A percentile compares a stretch with the other conserved stretches of the same genome.
These are phyloP conservation scores for Paracanthobrama guichenoti DNA, from an alignment of 2,113 vertebrate genomes.

Conservation along the genomic window DNA sequence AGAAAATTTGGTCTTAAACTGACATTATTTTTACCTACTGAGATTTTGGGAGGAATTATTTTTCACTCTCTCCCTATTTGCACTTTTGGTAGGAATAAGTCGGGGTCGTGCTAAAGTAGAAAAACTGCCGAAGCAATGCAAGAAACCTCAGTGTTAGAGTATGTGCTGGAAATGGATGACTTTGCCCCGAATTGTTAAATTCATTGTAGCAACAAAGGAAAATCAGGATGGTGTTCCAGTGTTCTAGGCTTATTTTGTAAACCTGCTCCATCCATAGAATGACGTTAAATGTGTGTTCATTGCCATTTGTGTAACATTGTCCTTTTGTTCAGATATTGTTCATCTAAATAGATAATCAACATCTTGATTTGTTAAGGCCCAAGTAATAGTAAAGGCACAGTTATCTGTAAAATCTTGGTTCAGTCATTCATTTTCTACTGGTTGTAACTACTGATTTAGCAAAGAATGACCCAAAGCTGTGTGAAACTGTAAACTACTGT, in stretches of 20 bases:
- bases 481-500: slow-evolving; percentile 23
- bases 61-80: slow-evolving; percentile 34
- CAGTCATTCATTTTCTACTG: not conserved
- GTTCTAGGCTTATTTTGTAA: slow-evolving; percentile 4
- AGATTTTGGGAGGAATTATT: slow-evolving; percentile 30
- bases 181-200: not conserved
- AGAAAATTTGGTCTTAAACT: slow-evolving; percentile 65
- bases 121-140: slow-evolving; percentile 42
- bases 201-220: not conserved
- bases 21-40: slow-evolving; percentile 69
- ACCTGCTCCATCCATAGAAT: not conserved
- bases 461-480: slow-evolving; percentile 31
- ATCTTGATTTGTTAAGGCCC: slow-evolving; percentile 8
- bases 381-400: not conserved
- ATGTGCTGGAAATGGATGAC: not conserved
- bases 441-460: not conserved
- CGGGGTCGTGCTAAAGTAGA: slow-evolving; percentile 33
- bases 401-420: not conserved
- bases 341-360: slow-evolving; percentile 18
- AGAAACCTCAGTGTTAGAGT: not conserved
- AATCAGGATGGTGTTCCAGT: slow-evolving; percentile 8
- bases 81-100: slow-evolving; percentile 42
- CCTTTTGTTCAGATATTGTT: slow-evolving; percentile 2
- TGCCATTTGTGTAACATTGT: slow-evolving; percentile 28
- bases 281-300: slow-evolving; percentile 10